Conservation (phyloP, 2,797 vertebrate species). For the Petrocephalus schoutedeni region DNA sequence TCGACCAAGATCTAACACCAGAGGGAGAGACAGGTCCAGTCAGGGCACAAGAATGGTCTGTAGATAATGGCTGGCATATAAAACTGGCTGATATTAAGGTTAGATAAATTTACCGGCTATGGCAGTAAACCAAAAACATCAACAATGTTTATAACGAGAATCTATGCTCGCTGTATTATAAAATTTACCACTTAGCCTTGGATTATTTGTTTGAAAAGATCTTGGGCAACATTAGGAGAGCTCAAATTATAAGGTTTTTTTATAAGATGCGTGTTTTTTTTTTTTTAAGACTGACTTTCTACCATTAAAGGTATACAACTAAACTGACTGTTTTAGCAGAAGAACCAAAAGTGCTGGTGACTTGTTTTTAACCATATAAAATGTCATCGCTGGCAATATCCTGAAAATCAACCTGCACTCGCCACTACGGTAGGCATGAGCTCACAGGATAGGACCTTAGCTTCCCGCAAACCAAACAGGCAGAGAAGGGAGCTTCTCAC, state of each 20-base stretch:
- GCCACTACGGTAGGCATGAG: not conserved
- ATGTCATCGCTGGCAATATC: not conserved
- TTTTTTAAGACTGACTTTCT: not conserved
- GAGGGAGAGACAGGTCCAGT: not conserved
- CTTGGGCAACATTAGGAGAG: not conserved
- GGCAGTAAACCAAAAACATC: not conserved
- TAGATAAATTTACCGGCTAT: not conserved
- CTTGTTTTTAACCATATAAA: no score
- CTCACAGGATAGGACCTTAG: not conserved
- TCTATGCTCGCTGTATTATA: not conserved
- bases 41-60: not conserved
- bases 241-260: not conserved
- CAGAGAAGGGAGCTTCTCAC: not conserved
- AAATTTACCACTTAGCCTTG: not conserved
- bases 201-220: not conserved
- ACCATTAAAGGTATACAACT: not conserved
- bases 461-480: not conserved
- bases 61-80: not conserved
- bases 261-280: not conserved
- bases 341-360: no score
- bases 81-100: not conserved
- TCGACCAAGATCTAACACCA: constrained; percentile 86
- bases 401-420: not conserved
- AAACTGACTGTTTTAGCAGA: not conserved
- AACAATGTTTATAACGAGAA: not conserved